These are phyloP conservation scores for Setipinna tenuifilis DNA, from an alignment of 2,797 vertebrate species.

Conservation along the genomic window DNA sequence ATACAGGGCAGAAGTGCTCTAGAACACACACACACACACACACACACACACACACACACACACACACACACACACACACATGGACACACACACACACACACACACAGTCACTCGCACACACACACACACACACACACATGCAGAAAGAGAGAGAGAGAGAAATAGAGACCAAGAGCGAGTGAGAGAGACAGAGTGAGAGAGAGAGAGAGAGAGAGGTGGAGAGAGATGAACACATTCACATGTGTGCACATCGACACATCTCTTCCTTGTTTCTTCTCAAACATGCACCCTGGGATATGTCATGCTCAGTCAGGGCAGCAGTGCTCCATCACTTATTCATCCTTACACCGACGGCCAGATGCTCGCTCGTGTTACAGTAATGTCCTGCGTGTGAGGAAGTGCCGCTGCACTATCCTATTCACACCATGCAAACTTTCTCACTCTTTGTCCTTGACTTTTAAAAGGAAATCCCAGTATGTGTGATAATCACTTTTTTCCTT, in stretches of 20 bases:
- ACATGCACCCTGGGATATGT: background rate
- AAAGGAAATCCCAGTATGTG: slow-evolving; percentile 38
- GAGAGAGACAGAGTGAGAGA: no score
- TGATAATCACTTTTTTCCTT: slow-evolving; percentile 40
- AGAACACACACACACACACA: background rate
- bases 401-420: slow-evolving; percentile 33
- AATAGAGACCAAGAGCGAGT: no score
- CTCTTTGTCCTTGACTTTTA: slow-evolving; percentile 49
- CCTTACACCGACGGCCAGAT: background rate
- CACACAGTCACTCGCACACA: background rate
- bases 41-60: background rate
- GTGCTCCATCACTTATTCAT: background rate
- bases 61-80: no score
- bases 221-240: no score
- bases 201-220: no score
- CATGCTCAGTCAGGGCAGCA: background rate
- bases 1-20: no score
- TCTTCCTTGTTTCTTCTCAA: no score
- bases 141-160: no score
- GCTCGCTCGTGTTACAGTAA: background rate
- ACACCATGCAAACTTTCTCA: slow-evolving; percentile 28
- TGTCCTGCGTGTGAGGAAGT: slow-evolving; percentile 19
- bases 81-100: background rate
- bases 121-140: background rate
- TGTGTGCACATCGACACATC: no score